Base-by-base conservation (phyloP, 2,797 vertebrate genomes). In the Acanthopagrus latus region DNA sequence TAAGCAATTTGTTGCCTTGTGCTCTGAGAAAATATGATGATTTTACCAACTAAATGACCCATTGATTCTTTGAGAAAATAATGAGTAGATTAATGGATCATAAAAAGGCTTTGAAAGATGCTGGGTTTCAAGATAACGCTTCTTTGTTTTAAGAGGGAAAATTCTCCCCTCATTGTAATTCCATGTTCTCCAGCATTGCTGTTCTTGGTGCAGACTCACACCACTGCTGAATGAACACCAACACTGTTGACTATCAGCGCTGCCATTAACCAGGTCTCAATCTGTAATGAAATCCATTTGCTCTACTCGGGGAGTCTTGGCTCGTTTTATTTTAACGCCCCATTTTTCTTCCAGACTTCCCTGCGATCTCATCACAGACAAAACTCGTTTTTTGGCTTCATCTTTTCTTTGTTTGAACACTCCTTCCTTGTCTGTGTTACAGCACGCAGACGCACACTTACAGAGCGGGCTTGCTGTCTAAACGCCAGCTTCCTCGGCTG, bases 241-340 rank as follows among this genome's bases (percentile, higher is more conserved):
- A 70, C 6, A 1, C 59, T 75, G 59, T 38, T 60, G 47, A 76
- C 78, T 74, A 74, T 64, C 44, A 74, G 47, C 23, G 2, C 52
- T 44, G 77, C 87, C 58, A 86, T 90, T 86, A 90, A 83, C 65
- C 71, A 81, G 46, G 25, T 64, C 76, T 83, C 62, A 64, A 52
- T 88, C 80, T 83, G 80, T 86, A 86, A 90, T 92, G 74, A 90
- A 92, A 90, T 82, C 77, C 76, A 78, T 86, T 89, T 73, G 69
- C 57, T 85, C 21, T 52, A 80, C 83, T 63, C 10, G 23, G 68
- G 66, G 83, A 86, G 77, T 83, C 68, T 56, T 78, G 78, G 81
- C 80, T 85, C 5, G 0, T 23, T 72, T 73, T 70, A 54, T 71
- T 67, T 59, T 8, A 70, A 78, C 64, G 47, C 76, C 56, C 52